Evolutionary conservation across 2,113 vertebrate species (phyloP).

Genomic region (Mellivora capensis): DNA sequence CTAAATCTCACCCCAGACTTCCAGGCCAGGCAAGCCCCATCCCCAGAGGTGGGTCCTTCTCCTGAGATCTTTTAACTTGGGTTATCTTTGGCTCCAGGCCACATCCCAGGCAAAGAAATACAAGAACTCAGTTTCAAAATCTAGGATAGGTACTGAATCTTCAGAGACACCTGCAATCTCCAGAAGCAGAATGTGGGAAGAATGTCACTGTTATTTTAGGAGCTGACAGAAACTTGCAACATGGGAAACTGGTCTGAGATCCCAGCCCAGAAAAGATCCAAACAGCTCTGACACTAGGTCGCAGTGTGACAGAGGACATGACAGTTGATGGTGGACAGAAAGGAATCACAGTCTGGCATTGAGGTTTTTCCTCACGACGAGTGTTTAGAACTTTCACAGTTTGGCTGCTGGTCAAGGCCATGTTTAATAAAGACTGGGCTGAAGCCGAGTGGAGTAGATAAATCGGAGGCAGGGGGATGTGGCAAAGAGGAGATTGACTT

Average conservation of each 20-base stretch:
- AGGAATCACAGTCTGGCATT: background rate
- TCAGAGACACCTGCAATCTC: background rate
- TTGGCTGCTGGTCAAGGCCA: background rate
- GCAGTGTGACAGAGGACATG: background rate
- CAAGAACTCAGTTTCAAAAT: background rate
- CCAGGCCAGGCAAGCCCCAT: background rate
- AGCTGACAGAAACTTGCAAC: background rate
- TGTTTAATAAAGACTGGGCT: background rate
- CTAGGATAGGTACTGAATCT: background rate
- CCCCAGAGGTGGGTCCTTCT: background rate
- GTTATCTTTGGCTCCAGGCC: background rate
- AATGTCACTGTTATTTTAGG: background rate
- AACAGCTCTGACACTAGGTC: background rate
- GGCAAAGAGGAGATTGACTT: background rate
- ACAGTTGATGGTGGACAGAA: background rate
- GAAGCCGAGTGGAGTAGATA: background rate
- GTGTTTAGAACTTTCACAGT: background rate
- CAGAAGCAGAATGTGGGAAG: background rate
- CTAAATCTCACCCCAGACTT: background rate
- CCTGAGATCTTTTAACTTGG: background rate
- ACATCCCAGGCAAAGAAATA: background rate
- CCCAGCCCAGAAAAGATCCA: background rate
- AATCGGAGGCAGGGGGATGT: background rate
- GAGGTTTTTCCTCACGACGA: background rate
- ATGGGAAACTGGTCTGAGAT: background rate